Conservation (phyloP, 2,113 vertebrate species). For the Pristiophorus japonicus region DNA sequence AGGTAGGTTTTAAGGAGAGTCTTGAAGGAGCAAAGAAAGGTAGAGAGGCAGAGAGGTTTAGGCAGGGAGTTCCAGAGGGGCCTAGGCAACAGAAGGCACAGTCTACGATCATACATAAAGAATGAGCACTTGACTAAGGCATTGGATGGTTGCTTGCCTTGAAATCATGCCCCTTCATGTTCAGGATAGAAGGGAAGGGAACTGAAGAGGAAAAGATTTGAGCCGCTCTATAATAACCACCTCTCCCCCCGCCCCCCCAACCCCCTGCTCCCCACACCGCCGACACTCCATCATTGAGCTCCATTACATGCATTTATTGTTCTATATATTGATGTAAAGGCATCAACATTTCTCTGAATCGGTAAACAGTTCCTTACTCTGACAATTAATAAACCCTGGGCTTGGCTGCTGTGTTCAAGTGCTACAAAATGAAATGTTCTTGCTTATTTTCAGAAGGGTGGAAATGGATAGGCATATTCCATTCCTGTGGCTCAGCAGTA, state of each 20-base stretch:
- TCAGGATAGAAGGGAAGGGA: not conserved
- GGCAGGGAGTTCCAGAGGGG: too few species aligned
- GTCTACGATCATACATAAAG: not conserved
- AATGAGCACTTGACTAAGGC: not conserved
- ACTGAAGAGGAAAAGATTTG: not conserved
- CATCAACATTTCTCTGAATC: not conserved
- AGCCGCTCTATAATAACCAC: not conserved
- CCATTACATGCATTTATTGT: not conserved
- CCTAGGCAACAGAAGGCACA: too few species aligned
- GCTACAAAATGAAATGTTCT: not conserved
- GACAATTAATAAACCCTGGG: not conserved
- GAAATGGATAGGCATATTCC: not conserved
- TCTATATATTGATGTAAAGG: not conserved
- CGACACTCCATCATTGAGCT: too few species aligned
- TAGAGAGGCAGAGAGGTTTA: too few species aligned
- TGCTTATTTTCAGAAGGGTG: not conserved
- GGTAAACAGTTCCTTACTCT: not conserved
- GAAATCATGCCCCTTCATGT: not conserved
- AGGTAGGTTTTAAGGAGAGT: too few species aligned
- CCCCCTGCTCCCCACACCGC: too few species aligned
- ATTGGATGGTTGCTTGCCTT: not conserved
- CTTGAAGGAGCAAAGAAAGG: too few species aligned
- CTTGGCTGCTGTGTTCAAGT: not conserved
- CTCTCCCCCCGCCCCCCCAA: not conserved
- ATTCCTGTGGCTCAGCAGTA: not conserved